Percentiles rank a stretch among this genome's conserved stretches.
Evolutionary conservation across 2,888 invertebrate genomes (phyloP).

Genomic region (Apotomis turbidana): DNA sequence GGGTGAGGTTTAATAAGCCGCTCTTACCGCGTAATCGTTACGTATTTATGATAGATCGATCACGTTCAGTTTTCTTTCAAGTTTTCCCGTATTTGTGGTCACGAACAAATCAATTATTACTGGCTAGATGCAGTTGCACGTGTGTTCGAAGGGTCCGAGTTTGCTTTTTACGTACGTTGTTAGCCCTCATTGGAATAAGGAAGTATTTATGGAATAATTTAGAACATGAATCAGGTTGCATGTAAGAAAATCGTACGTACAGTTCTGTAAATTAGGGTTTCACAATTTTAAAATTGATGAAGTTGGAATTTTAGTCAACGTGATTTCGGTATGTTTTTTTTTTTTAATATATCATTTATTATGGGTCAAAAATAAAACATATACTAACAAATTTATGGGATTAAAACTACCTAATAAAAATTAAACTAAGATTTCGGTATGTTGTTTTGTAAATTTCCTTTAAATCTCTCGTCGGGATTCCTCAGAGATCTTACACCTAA

Average conservation of each 20-base stretch:
- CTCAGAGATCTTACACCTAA: constrained; percentile 30
- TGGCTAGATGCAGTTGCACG: constrained; percentile 59
- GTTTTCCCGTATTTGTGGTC: constrained; percentile 70
- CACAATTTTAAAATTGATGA: not conserved
- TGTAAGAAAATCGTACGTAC: not conserved
- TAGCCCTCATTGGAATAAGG: constrained; percentile 2
- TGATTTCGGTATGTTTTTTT: not conserved
- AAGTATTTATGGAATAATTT: constrained; percentile 12
- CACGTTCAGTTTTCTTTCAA: constrained; percentile 54
- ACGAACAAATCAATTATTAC: constrained; percentile 69
- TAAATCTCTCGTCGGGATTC: constrained; percentile 23
- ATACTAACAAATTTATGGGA: too few species aligned
- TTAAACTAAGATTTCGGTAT: not conserved
- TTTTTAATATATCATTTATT: too few species aligned
- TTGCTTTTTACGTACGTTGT: constrained; percentile 35
- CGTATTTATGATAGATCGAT: constrained; percentile 63
- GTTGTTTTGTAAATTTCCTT: constrained; percentile 15
- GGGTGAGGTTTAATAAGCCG: constrained; percentile 66
- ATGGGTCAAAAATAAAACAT: too few species aligned
- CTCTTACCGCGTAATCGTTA: constrained; percentile 67
- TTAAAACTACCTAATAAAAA: too few species aligned
- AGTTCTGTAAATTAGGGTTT: not conserved
- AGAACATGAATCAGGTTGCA: not conserved
- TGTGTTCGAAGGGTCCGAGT: constrained; percentile 46
- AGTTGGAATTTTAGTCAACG: not conserved